Conservation (phyloP, 2,113 vertebrate species). For the Hippoglossus stenolepis region DNA sequence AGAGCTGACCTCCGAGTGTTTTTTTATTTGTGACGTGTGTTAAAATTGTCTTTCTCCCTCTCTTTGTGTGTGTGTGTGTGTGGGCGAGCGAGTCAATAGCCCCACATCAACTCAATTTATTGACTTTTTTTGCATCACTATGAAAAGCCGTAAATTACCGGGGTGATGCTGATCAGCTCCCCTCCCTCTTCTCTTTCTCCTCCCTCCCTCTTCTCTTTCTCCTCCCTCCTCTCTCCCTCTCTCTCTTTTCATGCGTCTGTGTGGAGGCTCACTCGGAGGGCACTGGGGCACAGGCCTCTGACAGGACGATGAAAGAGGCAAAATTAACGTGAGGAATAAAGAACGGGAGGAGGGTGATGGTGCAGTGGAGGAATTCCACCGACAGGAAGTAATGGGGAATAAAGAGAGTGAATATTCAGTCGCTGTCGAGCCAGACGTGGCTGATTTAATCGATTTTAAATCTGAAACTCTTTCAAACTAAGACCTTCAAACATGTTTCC, state of each 20-base stretch:
- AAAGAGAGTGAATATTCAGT: neutral
- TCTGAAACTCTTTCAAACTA: too few relatives aligned
- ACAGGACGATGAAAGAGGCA: conserved; percentile 40
- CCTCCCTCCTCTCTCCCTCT: neutral
- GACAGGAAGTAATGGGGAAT: neutral
- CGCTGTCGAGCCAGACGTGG: too few relatives aligned
- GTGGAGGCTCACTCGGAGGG: conserved; percentile 43
- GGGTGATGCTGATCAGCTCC: conserved; percentile 33
- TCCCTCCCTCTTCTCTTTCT: neutral
- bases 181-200: conserved; percentile 5
- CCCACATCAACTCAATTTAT: conserved; percentile 67
- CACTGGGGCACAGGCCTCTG: conserved; percentile 50
- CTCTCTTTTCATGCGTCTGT: neutral
- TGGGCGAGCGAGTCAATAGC: conserved; percentile 15
- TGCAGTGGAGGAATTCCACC: conserved; percentile 4
- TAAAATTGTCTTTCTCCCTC: too few relatives aligned
- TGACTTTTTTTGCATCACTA: conserved; percentile 76
- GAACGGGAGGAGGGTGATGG: neutral
- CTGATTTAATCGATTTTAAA: too few relatives aligned
- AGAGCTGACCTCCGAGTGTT: conserved; percentile 18
- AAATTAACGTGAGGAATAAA: conserved; percentile 34
- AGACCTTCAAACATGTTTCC: too few relatives aligned
- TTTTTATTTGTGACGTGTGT: too few relatives aligned
- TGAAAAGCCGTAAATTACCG: conserved; percentile 72
- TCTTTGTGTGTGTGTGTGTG: neutral